phyloP scores from a whole-genome alignment of 2,113 vertebrate genomes.

The Aphelocoma coerulescens region DNA sequence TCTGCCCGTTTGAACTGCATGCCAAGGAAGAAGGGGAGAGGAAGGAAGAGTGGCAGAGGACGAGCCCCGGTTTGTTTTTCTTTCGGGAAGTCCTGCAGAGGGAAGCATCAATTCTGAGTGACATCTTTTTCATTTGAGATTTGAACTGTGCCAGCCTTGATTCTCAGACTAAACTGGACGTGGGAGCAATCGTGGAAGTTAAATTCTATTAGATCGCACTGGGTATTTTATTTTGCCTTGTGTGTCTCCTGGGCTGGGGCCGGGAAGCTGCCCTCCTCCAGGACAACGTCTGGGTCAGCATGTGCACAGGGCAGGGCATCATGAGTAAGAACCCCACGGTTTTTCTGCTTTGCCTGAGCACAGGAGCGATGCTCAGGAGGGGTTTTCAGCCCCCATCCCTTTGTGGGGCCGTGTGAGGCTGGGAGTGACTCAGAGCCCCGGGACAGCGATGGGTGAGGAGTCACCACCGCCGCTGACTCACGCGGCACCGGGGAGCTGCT shows the following conservation, averaged over 20 bases:
- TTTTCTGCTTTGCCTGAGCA: not conserved
- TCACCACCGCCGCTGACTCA: not conserved
- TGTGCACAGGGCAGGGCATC: not conserved
- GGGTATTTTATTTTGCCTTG: not conserved
- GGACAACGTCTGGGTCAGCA: not conserved
- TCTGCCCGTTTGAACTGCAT: not conserved
- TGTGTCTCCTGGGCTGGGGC: not conserved
- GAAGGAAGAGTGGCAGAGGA: not conserved
- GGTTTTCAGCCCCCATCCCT: not conserved
- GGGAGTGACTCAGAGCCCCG: rapidly evolving
- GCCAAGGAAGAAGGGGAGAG: not conserved
- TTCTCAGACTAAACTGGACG: constrained; percentile 11
- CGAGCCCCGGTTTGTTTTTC: not conserved
- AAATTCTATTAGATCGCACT: not conserved
- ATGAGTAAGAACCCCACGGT: rapidly evolving
- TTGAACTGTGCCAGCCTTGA: not conserved
- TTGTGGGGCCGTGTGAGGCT: not conserved
- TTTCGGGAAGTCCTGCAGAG: not conserved
- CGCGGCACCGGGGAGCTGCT: not conserved
- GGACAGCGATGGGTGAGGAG: not conserved
- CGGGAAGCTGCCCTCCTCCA: not conserved
- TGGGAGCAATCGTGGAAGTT: not conserved
- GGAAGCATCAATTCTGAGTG: not conserved
- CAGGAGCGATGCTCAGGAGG: rapidly evolving
- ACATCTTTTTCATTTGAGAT: not conserved